Evolutionary conservation across 2,888 invertebrate genomes (phyloP).

Genomic region (Eilema caniola): DNA sequence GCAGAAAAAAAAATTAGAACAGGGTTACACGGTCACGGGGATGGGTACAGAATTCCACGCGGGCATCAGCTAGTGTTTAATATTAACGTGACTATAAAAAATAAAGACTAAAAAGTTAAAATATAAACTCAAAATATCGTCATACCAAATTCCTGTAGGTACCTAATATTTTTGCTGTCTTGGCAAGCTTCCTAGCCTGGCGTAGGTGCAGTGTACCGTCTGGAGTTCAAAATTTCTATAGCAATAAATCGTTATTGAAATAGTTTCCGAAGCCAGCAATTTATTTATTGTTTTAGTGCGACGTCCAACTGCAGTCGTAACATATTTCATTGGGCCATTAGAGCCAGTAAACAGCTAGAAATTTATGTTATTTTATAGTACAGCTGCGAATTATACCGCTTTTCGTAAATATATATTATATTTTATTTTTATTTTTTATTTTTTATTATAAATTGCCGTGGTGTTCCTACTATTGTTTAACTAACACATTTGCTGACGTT

Average conservation of each 20-base stretch:
- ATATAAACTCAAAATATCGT: conserved; percentile 17
- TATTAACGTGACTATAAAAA: too few species aligned
- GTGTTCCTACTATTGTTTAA: background rate
- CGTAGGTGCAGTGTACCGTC: conserved; percentile 39
- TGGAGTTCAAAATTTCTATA: conserved; percentile 70
- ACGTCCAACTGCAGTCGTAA: conserved; percentile 44
- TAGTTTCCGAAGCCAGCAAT: conserved; percentile 46
- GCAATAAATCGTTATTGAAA: conserved; percentile 73
- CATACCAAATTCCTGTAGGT: conserved; percentile 27
- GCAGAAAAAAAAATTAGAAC: too few species aligned
- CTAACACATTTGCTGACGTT: background rate
- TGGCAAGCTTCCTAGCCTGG: conserved; percentile 48
- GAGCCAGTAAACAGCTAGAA: conserved; percentile 41
- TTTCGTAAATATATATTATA: too few species aligned
- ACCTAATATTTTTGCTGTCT: conserved; percentile 40
- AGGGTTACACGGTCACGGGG: too few species aligned
- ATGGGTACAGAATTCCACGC: too few species aligned
- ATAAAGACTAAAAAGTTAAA: too few species aligned
- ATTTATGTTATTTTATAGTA: conserved; percentile 30
- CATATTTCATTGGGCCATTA: conserved; percentile 50
- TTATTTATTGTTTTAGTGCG: conserved; percentile 60
- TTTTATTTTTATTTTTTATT: too few species aligned
- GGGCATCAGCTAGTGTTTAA: too few species aligned
- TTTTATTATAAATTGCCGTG: background rate
- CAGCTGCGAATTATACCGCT: conserved; percentile 4